Percentiles rank a stretch among this genome's conserved stretches.
Evolutionary conservation across 2,888 invertebrate species (phyloP).

Genomic region (Nephrotoma appendiculata): DNA sequence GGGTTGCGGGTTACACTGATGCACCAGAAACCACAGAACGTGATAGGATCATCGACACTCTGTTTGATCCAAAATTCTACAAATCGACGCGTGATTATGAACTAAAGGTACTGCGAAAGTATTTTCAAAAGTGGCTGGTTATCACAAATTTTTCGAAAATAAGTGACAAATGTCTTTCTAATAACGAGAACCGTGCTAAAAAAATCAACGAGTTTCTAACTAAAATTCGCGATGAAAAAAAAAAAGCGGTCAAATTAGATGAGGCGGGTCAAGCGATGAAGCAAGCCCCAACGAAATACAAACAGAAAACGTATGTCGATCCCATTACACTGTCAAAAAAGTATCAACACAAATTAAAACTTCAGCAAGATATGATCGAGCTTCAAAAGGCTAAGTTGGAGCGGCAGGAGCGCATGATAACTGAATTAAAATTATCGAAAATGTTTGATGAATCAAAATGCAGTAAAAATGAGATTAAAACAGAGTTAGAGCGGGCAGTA

Average conservation of each 20-base stretch:
- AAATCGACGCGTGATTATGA: background rate
- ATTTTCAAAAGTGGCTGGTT: constrained; percentile 29
- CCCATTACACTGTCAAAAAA: constrained; percentile 19
- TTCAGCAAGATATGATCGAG: constrained; percentile 59
- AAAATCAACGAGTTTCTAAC: constrained; percentile 30
- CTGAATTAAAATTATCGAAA: constrained; percentile 54
- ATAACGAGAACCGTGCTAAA: constrained; percentile 20
- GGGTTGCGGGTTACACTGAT: background rate
- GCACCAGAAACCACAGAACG: background rate
- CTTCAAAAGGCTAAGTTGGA: constrained; percentile 54
- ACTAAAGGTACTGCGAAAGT: constrained; percentile 18
- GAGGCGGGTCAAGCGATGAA: background rate
- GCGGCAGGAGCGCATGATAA: constrained; percentile 56
- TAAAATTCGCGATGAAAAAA: constrained; percentile 26
- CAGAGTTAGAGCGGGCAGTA: constrained; percentile 39
- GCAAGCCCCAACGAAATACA: background rate
- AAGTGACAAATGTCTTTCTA: constrained; percentile 21
- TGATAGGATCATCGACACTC: constrained; percentile 4
- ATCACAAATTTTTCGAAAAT: constrained; percentile 27
- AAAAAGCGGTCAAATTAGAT: constrained; percentile 11
- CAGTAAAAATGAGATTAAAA: constrained; percentile 41
- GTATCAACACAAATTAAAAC: constrained; percentile 37
- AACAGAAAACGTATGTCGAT: background rate
- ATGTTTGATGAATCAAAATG: constrained; percentile 48
- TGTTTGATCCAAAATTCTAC: background rate